Percentiles rank a stretch among this genome's conserved stretches.
Conservation (phyloP, 2,888 invertebrate genomes). For the Esperia sulphurella region DNA sequence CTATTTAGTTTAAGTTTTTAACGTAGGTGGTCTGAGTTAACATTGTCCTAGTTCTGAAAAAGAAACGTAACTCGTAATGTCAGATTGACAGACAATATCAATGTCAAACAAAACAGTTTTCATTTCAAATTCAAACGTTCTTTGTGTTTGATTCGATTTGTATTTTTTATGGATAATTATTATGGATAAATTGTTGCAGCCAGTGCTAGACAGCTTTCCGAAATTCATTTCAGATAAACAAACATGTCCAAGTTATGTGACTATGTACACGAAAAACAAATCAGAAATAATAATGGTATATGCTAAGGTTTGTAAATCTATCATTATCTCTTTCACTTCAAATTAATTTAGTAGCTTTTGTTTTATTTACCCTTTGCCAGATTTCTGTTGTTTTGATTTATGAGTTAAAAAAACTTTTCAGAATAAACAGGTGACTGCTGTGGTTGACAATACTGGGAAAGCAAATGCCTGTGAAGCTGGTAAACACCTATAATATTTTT, state of each 20-base stretch:
- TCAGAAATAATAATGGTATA: slow-evolving; percentile 50
- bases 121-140: neutral
- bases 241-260: slow-evolving; percentile 56
- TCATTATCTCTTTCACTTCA: too few species aligned
- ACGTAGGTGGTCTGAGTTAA: too few species aligned
- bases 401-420: slow-evolving; percentile 27
- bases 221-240: slow-evolving; percentile 53
- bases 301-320: slow-evolving; percentile 45
- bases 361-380: neutral
- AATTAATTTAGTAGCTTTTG: neutral
- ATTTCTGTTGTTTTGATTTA: too few species aligned
- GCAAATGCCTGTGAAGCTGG: slow-evolving; percentile 37
- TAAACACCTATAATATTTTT: slow-evolving; percentile 21
- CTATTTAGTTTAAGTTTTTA: too few species aligned
- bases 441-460: slow-evolving; percentile 21
- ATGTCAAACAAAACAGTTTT: neutral
- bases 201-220: slow-evolving; percentile 43
- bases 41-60: too few species aligned
- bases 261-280: slow-evolving; percentile 53
- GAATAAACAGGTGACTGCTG: slow-evolving; percentile 33
- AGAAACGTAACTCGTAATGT: too few species aligned
- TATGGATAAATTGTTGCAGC: slow-evolving; percentile 45
- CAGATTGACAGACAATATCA: too few species aligned
- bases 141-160: neutral
- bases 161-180: slow-evolving; percentile 22